Percentiles rank a stretch among this genome's conserved stretches.
These are phyloP conservation scores for Apodemia mormo DNA, from an alignment of 2,888 invertebrate genomes.

Conservation along the genomic window DNA sequence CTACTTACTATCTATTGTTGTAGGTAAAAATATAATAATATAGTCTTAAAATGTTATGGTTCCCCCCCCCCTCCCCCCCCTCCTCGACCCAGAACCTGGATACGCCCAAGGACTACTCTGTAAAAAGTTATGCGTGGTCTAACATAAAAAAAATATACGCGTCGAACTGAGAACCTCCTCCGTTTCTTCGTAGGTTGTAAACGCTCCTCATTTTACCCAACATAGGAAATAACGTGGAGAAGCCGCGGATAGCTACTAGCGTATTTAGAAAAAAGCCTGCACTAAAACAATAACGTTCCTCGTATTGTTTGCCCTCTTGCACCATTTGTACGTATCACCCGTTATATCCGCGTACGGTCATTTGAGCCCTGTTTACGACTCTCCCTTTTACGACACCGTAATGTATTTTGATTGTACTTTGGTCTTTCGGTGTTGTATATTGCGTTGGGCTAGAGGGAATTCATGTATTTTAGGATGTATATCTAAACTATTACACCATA, in stretches of 20 bases:
- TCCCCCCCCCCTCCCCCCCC: no score
- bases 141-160: no score
- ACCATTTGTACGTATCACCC: slow-evolving; percentile 17
- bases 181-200: no score
- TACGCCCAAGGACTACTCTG: no score
- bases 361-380: slow-evolving; percentile 13
- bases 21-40: no score
- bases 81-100: no score
- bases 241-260: background rate
- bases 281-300: background rate
- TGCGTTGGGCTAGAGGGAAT: background rate
- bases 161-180: no score
- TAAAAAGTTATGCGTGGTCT: no score
- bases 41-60: no score
- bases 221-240: background rate
- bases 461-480: background rate
- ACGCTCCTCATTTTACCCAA: no score
- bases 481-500: no score
- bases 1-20: no score
- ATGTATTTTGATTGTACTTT: slow-evolving; percentile 18
- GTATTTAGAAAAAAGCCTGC: background rate
- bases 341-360: slow-evolving; percentile 12
- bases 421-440: background rate
- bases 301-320: slow-evolving; percentile 14
- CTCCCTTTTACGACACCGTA: slow-evolving; percentile 11